Evolutionary conservation across 2,888 invertebrate genomes (phyloP), one percentile per base, ranked within the genome.

Genomic region (Marasmarcha lunaedactyla): DNA sequence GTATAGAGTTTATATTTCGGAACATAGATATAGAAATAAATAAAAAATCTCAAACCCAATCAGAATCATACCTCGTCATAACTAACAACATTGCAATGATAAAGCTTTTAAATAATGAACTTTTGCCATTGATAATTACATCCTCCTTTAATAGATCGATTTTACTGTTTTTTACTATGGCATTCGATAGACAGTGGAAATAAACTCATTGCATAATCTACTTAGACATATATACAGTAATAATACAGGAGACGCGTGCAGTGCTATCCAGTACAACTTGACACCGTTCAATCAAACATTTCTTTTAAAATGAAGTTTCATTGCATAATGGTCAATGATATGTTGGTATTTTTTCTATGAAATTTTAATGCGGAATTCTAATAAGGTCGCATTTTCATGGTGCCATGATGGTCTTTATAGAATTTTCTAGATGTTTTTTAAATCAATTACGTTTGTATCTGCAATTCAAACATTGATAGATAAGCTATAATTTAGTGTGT

Each of bases 231-330:
- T 37, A 44, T 37, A 44, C 14, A 35, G 35, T 39, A 51, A 46
- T 47, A 50, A 47, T 42, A 44, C 42, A 44, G 42, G 35, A 42
- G 42, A 42, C 39, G 39, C 39, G 30, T 43, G 40, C 44, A 43
- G 38, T 42, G 50, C 47, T 40, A 30, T 39, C 58, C 52, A 46
- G 39, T 49, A 39, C 43, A 52, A 25, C 10, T 11, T 45, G 55
- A 50, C 36, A 50, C 38, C 33, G 47, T 39, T 20, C 20, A 3
- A 20, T 20, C 20, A 20, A 5, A 20, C 20, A 7, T 3, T 20
- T 20, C 3, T 3, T 7, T 7, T 20, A 3, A 20, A 5, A 20
- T 20, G 3, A 7, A 3, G 20, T 20, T 20, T 40, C 37, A 36
- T 33, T 15, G 14, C 36, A 33, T 33, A 36, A 25, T 40, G 40